Evolutionary conservation across 2,888 invertebrate genomes (phyloP).

Genomic region (Apamea crenata): DNA sequence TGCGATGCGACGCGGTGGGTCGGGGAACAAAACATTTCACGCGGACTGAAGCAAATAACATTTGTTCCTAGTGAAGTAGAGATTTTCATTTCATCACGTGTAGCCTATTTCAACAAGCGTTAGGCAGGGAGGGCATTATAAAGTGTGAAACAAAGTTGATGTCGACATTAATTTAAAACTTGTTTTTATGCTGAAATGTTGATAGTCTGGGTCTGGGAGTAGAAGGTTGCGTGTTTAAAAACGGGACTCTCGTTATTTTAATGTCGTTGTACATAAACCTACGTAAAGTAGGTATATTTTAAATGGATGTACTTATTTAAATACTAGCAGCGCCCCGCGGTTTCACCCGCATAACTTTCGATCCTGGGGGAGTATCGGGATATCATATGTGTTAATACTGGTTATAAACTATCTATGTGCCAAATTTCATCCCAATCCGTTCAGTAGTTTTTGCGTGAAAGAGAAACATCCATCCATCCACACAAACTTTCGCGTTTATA

Average conservation of each 20-base stretch:
- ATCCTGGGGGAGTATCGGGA: no score
- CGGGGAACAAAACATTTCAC: background rate
- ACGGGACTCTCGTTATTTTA: conserved; percentile 29
- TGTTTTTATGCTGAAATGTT: conserved; percentile 35
- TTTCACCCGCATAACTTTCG: no score
- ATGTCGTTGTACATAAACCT: conserved; percentile 1
- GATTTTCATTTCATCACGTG: conserved; percentile 43
- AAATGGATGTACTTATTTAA: background rate
- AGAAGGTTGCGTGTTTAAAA: conserved; percentile 39
- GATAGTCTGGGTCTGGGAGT: conserved; percentile 25
- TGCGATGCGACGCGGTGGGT: background rate
- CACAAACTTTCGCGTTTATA: no score
- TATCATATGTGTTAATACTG: no score
- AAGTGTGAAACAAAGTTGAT: conserved; percentile 55
- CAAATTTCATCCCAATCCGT: no score
- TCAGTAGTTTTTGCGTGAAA: no score
- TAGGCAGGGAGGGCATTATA: conserved; percentile 30
- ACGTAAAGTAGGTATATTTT: background rate
- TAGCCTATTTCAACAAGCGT: conserved; percentile 31
- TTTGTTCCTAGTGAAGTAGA: conserved; percentile 37
- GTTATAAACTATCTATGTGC: no score
- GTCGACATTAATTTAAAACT: conserved; percentile 47
- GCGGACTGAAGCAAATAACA: conserved; percentile 1
- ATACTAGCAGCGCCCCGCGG: background rate
- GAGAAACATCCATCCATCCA: no score